Evolutionary conservation across 2,888 invertebrate genomes (phyloP).

Genomic region (Xiphydria camelus): DNA sequence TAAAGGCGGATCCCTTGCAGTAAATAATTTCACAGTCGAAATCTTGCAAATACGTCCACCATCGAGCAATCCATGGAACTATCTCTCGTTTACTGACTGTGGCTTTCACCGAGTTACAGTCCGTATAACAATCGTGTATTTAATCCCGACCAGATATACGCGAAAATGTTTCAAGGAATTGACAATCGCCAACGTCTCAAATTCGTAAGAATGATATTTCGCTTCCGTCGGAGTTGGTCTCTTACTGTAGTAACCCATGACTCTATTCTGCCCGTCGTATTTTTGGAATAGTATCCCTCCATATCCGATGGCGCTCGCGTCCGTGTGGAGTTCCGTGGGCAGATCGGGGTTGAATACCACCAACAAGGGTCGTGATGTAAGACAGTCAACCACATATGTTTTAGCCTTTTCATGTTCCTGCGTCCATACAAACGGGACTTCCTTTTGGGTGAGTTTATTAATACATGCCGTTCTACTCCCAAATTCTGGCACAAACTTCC

Average conservation of each 20-base stretch:
- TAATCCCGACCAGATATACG: conserved; percentile 30
- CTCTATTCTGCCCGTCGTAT: conserved; percentile 20
- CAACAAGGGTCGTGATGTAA: conserved; percentile 30
- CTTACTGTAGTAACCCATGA: conserved; percentile 36
- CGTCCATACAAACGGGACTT: conserved; percentile 20
- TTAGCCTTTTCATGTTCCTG: conserved; percentile 24
- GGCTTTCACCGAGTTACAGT: conserved; percentile 31
- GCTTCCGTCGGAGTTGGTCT: conserved; percentile 30
- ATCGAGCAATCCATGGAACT: background rate
- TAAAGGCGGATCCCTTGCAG: conserved; percentile 22
- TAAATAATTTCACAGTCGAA: conserved; percentile 25
- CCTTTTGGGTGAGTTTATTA: conserved; percentile 15
- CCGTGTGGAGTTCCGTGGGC: conserved; percentile 35
- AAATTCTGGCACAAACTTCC: conserved; percentile 29
- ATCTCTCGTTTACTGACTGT: conserved; percentile 19
- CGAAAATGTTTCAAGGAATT: conserved; percentile 35
- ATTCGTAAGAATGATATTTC: conserved; percentile 39
- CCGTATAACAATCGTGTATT: conserved; percentile 34
- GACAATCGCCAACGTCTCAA: conserved; percentile 42
- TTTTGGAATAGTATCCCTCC: conserved; percentile 38
- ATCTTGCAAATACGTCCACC: background rate
- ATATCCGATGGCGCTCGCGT: conserved; percentile 41
- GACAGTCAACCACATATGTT: conserved; percentile 18
- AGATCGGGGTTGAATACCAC: conserved; percentile 30
- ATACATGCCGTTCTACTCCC: conserved; percentile 23